Evolutionary conservation across 2,797 vertebrate species (phyloP).

Genomic region (Adelosebastes latens): DNA sequence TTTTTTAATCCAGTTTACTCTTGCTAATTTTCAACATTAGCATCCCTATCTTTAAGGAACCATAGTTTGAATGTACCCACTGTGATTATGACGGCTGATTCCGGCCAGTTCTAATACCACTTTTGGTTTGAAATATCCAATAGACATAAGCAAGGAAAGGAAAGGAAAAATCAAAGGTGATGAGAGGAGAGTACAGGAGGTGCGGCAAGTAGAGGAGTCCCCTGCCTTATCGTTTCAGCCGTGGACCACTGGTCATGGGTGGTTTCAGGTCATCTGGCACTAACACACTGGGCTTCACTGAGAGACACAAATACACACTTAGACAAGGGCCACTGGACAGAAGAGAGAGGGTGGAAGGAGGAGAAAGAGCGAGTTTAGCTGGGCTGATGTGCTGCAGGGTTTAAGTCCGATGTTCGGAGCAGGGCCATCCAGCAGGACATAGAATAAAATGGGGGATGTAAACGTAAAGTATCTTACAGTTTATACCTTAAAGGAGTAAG

Average conservation of each 20-base stretch:
- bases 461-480: background rate
- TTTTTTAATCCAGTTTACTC: too few species aligned
- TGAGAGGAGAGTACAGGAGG: constrained; percentile 9
- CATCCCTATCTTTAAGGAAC: background rate
- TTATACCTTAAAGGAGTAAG: background rate
- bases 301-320: constrained; percentile 65
- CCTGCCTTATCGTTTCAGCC: constrained; percentile 64
- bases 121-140: background rate
- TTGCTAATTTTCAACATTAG: too few species aligned
- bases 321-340: constrained; percentile 67
- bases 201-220: constrained; percentile 30
- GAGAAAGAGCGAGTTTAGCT: constrained; percentile 11
- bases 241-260: constrained; percentile 60
- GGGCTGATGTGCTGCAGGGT: constrained; percentile 25
- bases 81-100: background rate
- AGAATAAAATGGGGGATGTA: background rate
- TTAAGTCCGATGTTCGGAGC: constrained; percentile 39
- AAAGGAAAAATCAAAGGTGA: constrained; percentile 28
- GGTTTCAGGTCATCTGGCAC: constrained; percentile 70
- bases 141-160: background rate
- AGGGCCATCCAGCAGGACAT: constrained; percentile 22
- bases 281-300: constrained; percentile 61
- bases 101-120: background rate
- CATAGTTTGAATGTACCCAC: background rate
- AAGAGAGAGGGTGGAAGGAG: constrained; percentile 4